Percentiles rank a stretch among this genome's conserved stretches.
These are phyloP conservation scores for Venturia canescens DNA, from an alignment of 1,140 invertebrate species.

Conservation along the genomic window DNA sequence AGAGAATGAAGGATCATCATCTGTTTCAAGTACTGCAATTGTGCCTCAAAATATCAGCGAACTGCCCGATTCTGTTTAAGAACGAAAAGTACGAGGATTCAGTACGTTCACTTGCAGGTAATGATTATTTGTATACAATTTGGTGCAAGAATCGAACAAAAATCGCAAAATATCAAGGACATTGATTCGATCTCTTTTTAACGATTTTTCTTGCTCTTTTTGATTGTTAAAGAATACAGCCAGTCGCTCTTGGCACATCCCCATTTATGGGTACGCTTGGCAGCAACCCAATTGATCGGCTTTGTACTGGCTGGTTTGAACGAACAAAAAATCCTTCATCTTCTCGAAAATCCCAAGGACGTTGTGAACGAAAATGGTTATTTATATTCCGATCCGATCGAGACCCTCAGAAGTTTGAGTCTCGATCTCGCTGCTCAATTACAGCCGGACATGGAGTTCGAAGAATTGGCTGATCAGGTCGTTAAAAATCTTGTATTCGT, in stretches of 20 bases:
- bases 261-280: conserved; percentile 86
- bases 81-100: conserved; percentile 71
- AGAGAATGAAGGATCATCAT: conserved; percentile 81
- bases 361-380: conserved; percentile 72
- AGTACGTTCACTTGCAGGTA: conserved; percentile 78
- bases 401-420: conserved; percentile 81
- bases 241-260: conserved; percentile 79
- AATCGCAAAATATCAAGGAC: conserved; percentile 9
- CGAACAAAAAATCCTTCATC: conserved; percentile 78
- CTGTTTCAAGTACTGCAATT: conserved; percentile 84
- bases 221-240: conserved; percentile 54
- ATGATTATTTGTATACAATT: conserved; percentile 33
- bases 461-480: conserved; percentile 83
- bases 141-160: conserved; percentile 18
- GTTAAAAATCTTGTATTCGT: conserved; percentile 86
- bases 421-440: conserved; percentile 87
- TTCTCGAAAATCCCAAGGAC: conserved; percentile 67
- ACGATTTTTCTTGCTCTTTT: neutral
- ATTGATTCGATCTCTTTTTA: too few species aligned
- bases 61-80: conserved; percentile 77
- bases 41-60: conserved; percentile 79
- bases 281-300: conserved; percentile 85
- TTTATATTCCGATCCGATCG: conserved; percentile 79
- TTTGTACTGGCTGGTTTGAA: conserved; percentile 82
- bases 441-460: conserved; percentile 77